These are phyloP conservation scores for Lanius ludovicianus DNA, from an alignment of 2,113 vertebrate genomes.

Conservation along the genomic window DNA sequence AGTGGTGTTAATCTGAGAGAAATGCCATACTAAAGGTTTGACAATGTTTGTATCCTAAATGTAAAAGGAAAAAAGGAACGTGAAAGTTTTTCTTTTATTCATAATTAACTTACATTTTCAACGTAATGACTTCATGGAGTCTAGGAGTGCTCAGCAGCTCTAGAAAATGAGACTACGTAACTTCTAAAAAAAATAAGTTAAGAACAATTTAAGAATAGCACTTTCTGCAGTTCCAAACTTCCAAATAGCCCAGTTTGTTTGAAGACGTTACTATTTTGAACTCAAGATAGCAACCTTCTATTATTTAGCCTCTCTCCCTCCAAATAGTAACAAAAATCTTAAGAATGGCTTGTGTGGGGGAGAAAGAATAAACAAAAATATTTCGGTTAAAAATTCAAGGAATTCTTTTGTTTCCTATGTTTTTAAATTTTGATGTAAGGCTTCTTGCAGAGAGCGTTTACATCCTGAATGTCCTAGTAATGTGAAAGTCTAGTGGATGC, in stretches of 20 bases:
- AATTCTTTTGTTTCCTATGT: neutral
- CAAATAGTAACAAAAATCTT: neutral
- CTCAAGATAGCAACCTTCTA: neutral
- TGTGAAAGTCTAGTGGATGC: neutral
- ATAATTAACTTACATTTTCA: neutral
- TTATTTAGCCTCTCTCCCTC: neutral
- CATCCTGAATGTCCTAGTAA: neutral
- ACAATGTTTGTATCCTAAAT: neutral
- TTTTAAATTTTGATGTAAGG: neutral
- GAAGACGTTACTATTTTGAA: neutral
- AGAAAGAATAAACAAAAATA: neutral
- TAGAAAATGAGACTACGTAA: neutral
- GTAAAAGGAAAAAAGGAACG: neutral
- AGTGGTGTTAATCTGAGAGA: neutral
- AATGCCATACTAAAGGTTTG: neutral
- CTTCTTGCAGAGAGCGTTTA: fast-evolving
- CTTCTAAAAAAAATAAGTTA: neutral
- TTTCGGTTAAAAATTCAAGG: neutral
- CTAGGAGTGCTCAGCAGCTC: neutral
- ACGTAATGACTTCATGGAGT: neutral
- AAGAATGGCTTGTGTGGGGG: neutral
- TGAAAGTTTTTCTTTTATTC: neutral
- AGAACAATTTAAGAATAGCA: neutral
- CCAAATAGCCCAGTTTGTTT: neutral
- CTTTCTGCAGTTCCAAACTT: neutral